Evolutionary conservation across 2,113 vertebrate genomes (phyloP), one percentile per base, ranked within the genome.

Genomic region (Bubalus kerabau): DNA sequence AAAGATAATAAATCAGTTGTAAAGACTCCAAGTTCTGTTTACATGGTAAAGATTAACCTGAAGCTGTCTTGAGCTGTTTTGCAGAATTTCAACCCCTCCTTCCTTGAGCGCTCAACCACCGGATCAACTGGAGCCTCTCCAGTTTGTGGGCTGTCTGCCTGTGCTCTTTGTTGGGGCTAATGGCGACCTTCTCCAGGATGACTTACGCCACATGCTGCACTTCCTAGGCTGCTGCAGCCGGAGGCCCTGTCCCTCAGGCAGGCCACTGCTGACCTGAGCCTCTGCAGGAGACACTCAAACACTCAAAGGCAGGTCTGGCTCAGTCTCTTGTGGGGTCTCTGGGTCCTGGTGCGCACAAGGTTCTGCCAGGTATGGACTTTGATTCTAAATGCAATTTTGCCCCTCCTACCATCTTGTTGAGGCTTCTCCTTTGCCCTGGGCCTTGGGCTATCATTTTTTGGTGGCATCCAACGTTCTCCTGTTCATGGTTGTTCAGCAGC

Each of bases 11-110:
- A 82, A 23, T 82, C 19, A 82, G 32, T 24, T 82, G 19, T 54
- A 54, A 36, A 54, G 50, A 82, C 80, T 82, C 80, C 80, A 32
- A 82, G 78, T 81, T 81, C 78, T 81, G 46, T 81, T 50, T 52
- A 48, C 54, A 4, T 54, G 50, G 50, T 82, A 54, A 54, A 54
- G 50, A 82, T 82, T n/a, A 54, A n/a, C 80, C 30, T 82, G 80
- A 82, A 82, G 30, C 50, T 36, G 21, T 36, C 50, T n/a, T 54
- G 80, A 82, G 80, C 50, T 36, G 50, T 54, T 54, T 32, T 14
- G 32, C 80, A 36, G 19, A 82, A 54, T 36, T 82, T 4, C 24
- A 54, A 48, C 1, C 43, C 76, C 12, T 17, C 78, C 46, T 16
- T 43, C 26, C 46, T 36, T 0, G 3, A 54, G 50, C 0, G 0